Base-by-base conservation (phyloP, 2,113 vertebrate species). In the Notarius lentiginosus region DNA sequence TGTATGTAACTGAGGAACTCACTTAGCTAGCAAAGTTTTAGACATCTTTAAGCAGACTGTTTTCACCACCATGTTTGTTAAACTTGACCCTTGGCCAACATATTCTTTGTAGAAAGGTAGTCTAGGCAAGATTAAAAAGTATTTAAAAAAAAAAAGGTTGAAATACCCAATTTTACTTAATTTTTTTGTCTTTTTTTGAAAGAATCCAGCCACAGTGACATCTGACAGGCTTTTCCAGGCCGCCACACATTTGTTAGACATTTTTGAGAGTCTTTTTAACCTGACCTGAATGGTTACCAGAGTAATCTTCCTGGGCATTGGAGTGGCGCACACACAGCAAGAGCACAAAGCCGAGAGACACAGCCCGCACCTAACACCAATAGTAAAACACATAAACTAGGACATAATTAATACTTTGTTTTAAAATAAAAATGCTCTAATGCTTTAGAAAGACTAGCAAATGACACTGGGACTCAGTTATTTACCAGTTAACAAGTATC, bases 241-340 rank as follows among this genome's bases (percentile, higher is more conserved):
- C 2, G 9, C 8, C n/a, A 79, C 77, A 34, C 55, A 58, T 22
- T 60, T 79, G 53, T 79, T 53, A 79, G 2, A 79, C 15, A 58
- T 34, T 77, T 55, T 7, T 27, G 6, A 34, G 20, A 60, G 34
- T 61, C 20, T 8, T 84, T 84, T 84, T 82, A 14, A 2, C 81
- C 86, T 70, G 84, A 95, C 94, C 92, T 94, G 94, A 95, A 84
- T 92, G 88, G 63, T 91, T 60, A 88, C 91, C 92, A 73, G 93
- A 95, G 83, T 89, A 91, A 5, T 95, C 91, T 0, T 95, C 91
- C 91, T 96, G 94, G 47, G 91, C 90, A 47, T 91, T 88, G 68
- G 91, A 84, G 0, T 82, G 87, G 88, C 86, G 51, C 55, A 87
- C 75, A 47, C 89, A 92, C 83, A 94, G 84, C 86, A 90, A 14